Percentiles rank a stretch among this genome's conserved stretches.
Evolutionary conservation across 2,888 invertebrate species (phyloP).

Genomic region (Pandemis corylana): DNA sequence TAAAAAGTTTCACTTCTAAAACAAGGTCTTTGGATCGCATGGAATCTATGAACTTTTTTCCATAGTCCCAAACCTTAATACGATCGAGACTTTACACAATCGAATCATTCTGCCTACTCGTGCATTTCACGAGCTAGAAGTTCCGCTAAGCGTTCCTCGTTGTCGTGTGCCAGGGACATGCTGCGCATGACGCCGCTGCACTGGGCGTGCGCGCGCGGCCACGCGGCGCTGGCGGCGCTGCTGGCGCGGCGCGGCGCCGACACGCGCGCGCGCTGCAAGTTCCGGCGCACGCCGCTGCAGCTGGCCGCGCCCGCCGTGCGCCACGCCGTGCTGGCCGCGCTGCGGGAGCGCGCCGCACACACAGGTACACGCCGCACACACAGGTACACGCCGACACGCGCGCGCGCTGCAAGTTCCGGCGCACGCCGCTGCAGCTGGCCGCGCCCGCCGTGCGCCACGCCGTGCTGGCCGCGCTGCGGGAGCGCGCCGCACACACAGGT

Average conservation of each 20-base stretch:
- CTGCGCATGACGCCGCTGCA: constrained; percentile 93
- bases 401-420: constrained; percentile 71
- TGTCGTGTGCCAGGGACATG: constrained; percentile 61
- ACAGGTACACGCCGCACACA: not conserved
- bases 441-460: constrained; percentile 44
- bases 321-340: constrained; percentile 52
- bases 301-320: constrained; percentile 51
- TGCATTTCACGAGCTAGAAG: no score
- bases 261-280: constrained; percentile 77
- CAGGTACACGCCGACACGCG: constrained; percentile 88
- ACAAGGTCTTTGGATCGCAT: no score
- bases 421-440: constrained; percentile 63
- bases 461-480: constrained; percentile 52
- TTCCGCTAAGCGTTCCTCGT: no score
- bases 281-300: constrained; percentile 64
- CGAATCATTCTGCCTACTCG: no score
- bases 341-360: constrained; percentile 36
- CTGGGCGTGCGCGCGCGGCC: constrained; percentile 95
- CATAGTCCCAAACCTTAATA: no score
- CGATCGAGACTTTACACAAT: no score
- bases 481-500: constrained; percentile 15
- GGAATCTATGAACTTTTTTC: no score
- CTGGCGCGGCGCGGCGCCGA: constrained; percentile 91
- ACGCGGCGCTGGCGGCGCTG: constrained; percentile 85
- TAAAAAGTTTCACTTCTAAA: no score